Evolutionary conservation across 2,113 vertebrate genomes (phyloP).

Genomic region (Garra rufa): DNA sequence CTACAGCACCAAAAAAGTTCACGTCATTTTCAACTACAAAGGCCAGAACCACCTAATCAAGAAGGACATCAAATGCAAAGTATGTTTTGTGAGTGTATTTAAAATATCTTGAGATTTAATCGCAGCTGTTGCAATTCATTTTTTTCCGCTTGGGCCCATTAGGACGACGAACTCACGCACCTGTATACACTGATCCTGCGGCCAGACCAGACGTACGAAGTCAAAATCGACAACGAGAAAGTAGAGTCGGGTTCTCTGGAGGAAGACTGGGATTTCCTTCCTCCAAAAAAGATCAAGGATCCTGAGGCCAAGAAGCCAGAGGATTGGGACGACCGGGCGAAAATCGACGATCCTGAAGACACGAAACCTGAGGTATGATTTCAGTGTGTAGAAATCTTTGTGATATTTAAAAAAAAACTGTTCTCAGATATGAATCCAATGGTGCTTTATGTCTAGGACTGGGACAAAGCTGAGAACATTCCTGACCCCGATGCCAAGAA

Average conservation of each 20-base stretch:
- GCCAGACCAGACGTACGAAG: conserved; percentile 83
- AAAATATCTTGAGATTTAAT: background rate
- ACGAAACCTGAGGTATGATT: conserved; percentile 76
- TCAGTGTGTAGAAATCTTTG: background rate
- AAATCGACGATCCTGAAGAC: conserved; percentile 73
- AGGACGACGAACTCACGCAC: conserved; percentile 85
- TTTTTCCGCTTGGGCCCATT: background rate
- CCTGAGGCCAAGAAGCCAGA: conserved; percentile 74
- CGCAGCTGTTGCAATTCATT: background rate
- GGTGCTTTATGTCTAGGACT: conserved; percentile 73
- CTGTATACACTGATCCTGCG: conserved; percentile 85
- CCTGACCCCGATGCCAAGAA: conserved; percentile 82
- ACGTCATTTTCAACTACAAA: conserved; percentile 90
- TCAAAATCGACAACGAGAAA: conserved; percentile 81
- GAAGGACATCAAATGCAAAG: conserved; percentile 88
- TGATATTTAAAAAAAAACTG: background rate
- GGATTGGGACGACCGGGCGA: conserved; percentile 77
- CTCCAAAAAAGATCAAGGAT: conserved; percentile 77
- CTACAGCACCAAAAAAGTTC: conserved; percentile 89
- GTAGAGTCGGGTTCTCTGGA: conserved; percentile 82
- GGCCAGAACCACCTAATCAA: conserved; percentile 86
- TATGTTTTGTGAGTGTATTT: conserved; percentile 56
- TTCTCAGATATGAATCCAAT: background rate
- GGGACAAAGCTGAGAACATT: conserved; percentile 82
- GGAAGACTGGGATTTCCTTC: conserved; percentile 85